A percentile compares a stretch with the other conserved stretches of the same genome.
Conservation (phyloP, 2,888 invertebrate species). For the Hydriomena furcata region DNA sequence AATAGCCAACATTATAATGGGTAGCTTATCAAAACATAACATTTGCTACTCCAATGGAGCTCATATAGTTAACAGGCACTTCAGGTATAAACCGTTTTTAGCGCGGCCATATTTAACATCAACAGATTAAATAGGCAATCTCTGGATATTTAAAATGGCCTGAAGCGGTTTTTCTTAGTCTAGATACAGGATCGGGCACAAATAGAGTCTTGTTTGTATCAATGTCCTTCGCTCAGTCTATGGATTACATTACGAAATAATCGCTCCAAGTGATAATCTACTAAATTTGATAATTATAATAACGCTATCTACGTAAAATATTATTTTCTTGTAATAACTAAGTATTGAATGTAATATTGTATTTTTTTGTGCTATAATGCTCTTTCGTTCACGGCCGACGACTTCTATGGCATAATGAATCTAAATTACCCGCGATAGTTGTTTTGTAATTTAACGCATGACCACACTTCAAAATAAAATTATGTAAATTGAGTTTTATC, state of each 20-base stretch:
- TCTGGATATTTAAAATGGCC: neutral
- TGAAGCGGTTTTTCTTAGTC: too few species aligned
- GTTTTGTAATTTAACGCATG: too few species aligned
- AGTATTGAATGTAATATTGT: too few species aligned
- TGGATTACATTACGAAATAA: neutral
- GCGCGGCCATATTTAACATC: neutral
- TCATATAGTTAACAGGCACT: neutral
- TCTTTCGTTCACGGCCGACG: too few species aligned
- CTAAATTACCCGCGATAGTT: too few species aligned
- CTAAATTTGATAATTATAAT: neutral
- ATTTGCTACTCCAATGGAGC: neutral
- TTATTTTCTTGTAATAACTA: too few species aligned
- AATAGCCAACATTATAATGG: neutral
- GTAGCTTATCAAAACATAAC: neutral
- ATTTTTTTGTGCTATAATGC: too few species aligned
- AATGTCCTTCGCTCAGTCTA: slow-evolving; percentile 11
- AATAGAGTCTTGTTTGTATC: slow-evolving; percentile 4
- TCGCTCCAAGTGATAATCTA: slow-evolving; percentile 5
- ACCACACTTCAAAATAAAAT: too few species aligned
- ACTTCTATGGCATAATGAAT: too few species aligned
- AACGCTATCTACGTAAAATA: too few species aligned
- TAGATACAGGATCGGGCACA: slow-evolving; percentile 3
- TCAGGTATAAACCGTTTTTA: neutral
- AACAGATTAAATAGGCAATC: neutral
- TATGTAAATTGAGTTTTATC: too few species aligned